phyloP scores from a whole-genome alignment of 2,113 vertebrate genomes.

The Dascyllus trimaculatus region DNA sequence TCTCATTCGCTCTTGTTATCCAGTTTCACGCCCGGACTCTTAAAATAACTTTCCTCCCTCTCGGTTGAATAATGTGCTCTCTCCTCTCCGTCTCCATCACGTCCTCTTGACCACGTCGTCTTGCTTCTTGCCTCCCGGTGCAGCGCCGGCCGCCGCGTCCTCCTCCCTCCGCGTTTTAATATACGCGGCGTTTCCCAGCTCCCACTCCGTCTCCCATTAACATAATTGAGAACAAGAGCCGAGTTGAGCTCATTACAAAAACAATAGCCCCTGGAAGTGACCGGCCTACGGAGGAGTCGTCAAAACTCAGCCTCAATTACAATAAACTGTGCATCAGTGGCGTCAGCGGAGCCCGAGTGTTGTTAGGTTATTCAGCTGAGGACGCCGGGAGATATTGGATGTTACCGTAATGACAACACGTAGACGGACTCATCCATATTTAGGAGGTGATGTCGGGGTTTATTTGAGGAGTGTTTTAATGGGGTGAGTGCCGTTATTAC shows the following conservation, averaged over 20 bases:
- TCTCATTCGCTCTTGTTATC: constrained; percentile 21
- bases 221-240: not conserved
- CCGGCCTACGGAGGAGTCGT: constrained; percentile 7
- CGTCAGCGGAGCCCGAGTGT: not conserved
- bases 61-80: constrained; percentile 1
- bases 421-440: constrained; percentile 40
- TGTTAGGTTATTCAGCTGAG: constrained; percentile 11
- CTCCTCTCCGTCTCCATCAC: constrained; percentile 30
- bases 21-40: constrained; percentile 17
- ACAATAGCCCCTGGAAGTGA: constrained; percentile 23
- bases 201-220: not conserved
- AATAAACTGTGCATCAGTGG: constrained; percentile 12
- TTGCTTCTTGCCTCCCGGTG: not conserved
- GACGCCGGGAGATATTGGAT: constrained; percentile 18
- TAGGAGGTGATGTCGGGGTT: constrained; percentile 6
- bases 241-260: constrained; percentile 51
- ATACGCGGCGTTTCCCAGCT: not conserved
- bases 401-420: constrained; percentile 11
- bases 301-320: constrained; percentile 30
- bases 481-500: constrained; percentile 13
- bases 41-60: constrained; percentile 22
- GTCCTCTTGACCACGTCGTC: constrained; percentile 4
- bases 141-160: not conserved
- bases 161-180: not conserved
- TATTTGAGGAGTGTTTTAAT: constrained; percentile 20